Evolutionary conservation across 2,888 invertebrate genomes (phyloP).

Genomic region (Drosophila eohydei): DNA sequence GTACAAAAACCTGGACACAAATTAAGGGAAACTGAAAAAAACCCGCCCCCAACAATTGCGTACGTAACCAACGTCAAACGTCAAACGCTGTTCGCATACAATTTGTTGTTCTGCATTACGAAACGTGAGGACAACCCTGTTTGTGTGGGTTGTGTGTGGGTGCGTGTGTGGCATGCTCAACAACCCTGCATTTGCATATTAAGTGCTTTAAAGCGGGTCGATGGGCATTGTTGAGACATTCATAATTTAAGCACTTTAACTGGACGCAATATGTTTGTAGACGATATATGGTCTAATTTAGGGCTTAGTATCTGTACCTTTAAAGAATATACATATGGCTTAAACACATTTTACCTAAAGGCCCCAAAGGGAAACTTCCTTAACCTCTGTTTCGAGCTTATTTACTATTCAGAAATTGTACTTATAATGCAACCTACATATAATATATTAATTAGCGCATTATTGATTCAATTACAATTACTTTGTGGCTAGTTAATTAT

Average conservation of each 20-base stretch:
- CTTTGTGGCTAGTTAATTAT: background rate
- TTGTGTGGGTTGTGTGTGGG: background rate
- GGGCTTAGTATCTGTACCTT: no score
- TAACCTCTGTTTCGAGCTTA: no score
- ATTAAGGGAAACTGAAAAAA: background rate
- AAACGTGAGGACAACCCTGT: conserved; percentile 23
- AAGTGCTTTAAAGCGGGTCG: conserved; percentile 1
- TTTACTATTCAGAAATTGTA: background rate
- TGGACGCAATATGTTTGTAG: no score
- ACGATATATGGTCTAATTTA: no score
- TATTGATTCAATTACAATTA: background rate
- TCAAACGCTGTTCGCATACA: conserved; percentile 27
- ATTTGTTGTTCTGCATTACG: conserved; percentile 27
- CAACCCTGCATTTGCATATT: conserved; percentile 31
- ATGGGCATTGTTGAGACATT: background rate
- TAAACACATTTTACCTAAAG: no score
- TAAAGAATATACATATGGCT: no score
- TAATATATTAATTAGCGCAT: background rate
- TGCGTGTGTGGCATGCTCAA: conserved; percentile 8
- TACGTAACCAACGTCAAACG: conserved; percentile 17
- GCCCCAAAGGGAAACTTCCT: no score
- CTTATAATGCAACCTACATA: background rate
- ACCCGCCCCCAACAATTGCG: conserved; percentile 24
- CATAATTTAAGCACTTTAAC: background rate
- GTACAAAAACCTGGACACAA: background rate